These are phyloP conservation scores for Haplochromis vanheusdeni DNA, from an alignment of 2,113 vertebrate genomes.

Conservation along the genomic window DNA sequence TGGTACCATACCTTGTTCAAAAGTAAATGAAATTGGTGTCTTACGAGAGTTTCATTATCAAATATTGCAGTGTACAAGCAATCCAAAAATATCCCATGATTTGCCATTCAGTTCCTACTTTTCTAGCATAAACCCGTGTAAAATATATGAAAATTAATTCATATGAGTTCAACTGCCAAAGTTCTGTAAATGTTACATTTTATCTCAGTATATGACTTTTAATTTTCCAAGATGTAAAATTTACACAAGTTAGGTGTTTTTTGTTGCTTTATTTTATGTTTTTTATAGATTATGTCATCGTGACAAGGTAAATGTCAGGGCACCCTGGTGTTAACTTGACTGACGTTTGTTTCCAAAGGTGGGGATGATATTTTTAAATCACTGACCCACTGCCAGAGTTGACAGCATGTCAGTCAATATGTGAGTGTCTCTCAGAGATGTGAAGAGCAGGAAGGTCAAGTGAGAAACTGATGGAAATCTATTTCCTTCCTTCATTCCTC, in stretches of 20 bases:
- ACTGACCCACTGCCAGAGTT: background rate
- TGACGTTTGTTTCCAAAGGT: background rate
- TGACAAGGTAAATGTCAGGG: background rate
- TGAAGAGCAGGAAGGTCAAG: slow-evolving; percentile 27
- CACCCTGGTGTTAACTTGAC: background rate
- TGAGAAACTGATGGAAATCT: slow-evolving; percentile 27
- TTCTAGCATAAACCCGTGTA: background rate
- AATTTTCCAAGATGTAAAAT: background rate
- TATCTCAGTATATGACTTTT: background rate
- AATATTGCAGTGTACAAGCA: background rate
- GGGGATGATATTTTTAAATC: background rate
- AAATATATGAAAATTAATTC: background rate
- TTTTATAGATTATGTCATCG: background rate
- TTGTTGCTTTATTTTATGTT: background rate
- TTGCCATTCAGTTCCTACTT: background rate
- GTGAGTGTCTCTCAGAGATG: background rate
- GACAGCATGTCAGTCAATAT: slow-evolving; percentile 4
- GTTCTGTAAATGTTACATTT: background rate
- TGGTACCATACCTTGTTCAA: background rate
- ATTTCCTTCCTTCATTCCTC: background rate
- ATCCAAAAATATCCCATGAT: background rate
- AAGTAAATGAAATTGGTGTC: background rate
- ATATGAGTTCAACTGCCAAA: background rate
- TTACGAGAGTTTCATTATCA: background rate
- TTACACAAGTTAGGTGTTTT: background rate